A percentile compares a stretch with the other conserved stretches of the same genome.
phyloP scores from a whole-genome alignment of 2,888 invertebrate species.

The Girardia tigrina region DNA sequence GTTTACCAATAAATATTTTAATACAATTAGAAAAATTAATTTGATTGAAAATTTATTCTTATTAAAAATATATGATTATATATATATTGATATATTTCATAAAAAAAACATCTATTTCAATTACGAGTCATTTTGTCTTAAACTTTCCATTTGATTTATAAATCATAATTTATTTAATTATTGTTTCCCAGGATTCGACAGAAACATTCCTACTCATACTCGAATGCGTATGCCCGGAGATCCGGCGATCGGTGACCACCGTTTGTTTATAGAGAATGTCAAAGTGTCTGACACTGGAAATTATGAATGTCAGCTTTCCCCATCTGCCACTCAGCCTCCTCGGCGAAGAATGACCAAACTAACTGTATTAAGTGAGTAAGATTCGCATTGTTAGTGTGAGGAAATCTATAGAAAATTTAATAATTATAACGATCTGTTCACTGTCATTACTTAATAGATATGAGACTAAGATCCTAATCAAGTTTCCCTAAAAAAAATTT shows the following conservation, averaged over 20 bases:
- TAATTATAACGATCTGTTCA: neutral
- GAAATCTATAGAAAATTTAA: neutral
- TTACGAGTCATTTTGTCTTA: too few relatives aligned
- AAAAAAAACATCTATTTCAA: too few relatives aligned
- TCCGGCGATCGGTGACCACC: neutral
- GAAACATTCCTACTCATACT: slow-evolving; percentile 25
- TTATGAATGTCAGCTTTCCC: slow-evolving; percentile 32
- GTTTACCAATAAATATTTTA: too few relatives aligned
- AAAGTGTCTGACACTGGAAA: slow-evolving; percentile 17
- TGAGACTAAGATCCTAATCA: neutral
- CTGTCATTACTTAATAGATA: neutral
- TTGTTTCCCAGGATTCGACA: slow-evolving; percentile 25
- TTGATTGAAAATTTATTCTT: too few relatives aligned
- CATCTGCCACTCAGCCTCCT: neutral
- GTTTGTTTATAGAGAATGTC: slow-evolving; percentile 16
- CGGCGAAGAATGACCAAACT: slow-evolving; percentile 29
- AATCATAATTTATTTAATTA: neutral
- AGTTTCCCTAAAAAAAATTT: neutral
- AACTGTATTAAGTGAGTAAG: neutral
- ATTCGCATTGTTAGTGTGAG: neutral
- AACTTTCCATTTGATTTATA: too few relatives aligned
- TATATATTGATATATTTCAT: too few relatives aligned
- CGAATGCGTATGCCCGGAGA: slow-evolving; percentile 25
- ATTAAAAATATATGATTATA: too few relatives aligned
- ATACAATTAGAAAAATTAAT: too few relatives aligned